phyloP scores from a whole-genome alignment of 2,888 invertebrate genomes.

The Pardosa pseudoannulata region DNA sequence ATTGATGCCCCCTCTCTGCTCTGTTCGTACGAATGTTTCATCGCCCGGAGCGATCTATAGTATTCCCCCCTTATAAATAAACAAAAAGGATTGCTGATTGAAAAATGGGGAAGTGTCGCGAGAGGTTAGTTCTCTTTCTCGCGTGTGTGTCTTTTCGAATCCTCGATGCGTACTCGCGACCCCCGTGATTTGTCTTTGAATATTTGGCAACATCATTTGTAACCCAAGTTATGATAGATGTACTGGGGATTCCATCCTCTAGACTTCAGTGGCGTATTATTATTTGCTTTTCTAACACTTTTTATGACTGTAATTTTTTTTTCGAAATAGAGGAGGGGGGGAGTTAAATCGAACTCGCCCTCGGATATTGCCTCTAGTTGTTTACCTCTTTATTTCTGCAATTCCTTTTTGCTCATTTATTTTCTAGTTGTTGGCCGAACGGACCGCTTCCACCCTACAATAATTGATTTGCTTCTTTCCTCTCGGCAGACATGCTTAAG shows the following conservation, averaged over 20 bases:
- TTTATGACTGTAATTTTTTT: not conserved
- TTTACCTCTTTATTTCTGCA: conserved; percentile 14
- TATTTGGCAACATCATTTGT: conserved; percentile 67
- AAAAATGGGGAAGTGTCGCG: conserved; percentile 68
- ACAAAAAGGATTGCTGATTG: conserved; percentile 60
- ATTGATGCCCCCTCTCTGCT: conserved; percentile 1
- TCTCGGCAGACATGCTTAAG: not conserved
- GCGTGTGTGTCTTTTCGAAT: conserved; percentile 60
- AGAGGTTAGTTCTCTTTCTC: conserved; percentile 48
- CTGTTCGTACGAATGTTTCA: not conserved
- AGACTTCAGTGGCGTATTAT: conserved; percentile 65
- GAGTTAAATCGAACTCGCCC: not conserved
- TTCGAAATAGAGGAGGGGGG: too few relatives aligned
- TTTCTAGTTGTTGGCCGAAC: not conserved
- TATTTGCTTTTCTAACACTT: conserved; percentile 11
- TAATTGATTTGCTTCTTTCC: conserved; percentile 24
- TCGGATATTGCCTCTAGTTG: conserved; percentile 7
- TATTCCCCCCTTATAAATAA: conserved; percentile 42
- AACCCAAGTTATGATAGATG: conserved; percentile 48
- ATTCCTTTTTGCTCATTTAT: not conserved
- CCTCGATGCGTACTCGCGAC: conserved; percentile 58
- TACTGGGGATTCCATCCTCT: conserved; percentile 65
- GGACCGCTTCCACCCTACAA: not conserved
- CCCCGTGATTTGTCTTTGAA: conserved; percentile 61
- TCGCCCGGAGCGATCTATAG: not conserved